Base-by-base conservation (phyloP, 1,140 invertebrate genomes). In the Nomia melanderi region DNA sequence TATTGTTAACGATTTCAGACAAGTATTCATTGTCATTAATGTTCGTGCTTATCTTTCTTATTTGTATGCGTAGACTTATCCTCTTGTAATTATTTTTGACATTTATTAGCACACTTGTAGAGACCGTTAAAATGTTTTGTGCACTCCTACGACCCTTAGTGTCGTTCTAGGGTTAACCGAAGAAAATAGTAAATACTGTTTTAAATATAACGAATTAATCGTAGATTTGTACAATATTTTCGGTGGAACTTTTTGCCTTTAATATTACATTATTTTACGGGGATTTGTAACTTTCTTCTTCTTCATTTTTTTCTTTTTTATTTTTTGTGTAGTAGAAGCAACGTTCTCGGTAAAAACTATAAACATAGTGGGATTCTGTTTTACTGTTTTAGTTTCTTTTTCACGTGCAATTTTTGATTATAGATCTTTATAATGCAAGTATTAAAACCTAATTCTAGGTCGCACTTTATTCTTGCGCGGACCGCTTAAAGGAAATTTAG, bases 391-490 rank as follows among this genome's bases (percentile, higher is more conserved):
- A 57, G 54, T 57, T 57, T n/a, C n/a, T n/a, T n/a, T n/a, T 57
- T 31, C 54, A 62, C 20, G 33, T 62, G 59, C 33, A 62, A 62
- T 62, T 8, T 39, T 62, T 62, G 59, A 39, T 11, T 4, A 47
- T 77, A 31, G 14, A 62, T 47, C 59, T 44, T 56, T 50, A 39
- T 44, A 25, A 80, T 47, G 25, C 44, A 56, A 54, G 39, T 71
- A 71, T 64, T 44, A 17, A 67, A 57, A 64, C 57, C 54, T 63
- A 78, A 62, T 73, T 72, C 50, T 64, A 62, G 77, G 63, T 76
- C 31, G 56, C 78, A 77, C 74, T 84, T 81, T 75, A 75, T 84
- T 77, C 84, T 69, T 71, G 69, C 62, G 76, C 86, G 83, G 81
- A 89, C 77, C 67, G 78, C 81, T 62, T 77, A 75, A 71, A 76